Percentiles rank a stretch among this genome's conserved stretches.
These are phyloP conservation scores for Pelobates cultripes DNA, from an alignment of 2,797 vertebrate genomes.

Conservation along the genomic window DNA sequence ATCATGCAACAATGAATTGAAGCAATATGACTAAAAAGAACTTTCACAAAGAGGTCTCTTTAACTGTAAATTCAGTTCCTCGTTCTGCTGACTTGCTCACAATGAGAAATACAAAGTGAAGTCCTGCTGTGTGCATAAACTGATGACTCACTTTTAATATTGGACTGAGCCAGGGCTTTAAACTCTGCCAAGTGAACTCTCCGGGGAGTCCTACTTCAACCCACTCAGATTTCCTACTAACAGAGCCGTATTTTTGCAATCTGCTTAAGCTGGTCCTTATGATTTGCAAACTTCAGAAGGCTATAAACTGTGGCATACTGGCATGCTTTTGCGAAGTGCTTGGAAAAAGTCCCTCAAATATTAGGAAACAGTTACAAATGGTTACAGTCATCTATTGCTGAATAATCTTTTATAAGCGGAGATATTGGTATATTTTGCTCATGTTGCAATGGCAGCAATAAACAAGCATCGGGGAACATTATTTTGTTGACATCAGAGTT, in stretches of 20 bases:
- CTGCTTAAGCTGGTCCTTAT: slow-evolving; percentile 64
- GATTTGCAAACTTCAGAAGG: slow-evolving; percentile 70
- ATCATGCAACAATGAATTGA: too few species aligned
- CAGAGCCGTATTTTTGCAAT: slow-evolving; percentile 67
- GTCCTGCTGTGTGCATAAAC: slow-evolving; percentile 78
- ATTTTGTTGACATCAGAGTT: not conserved
- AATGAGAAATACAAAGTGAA: slow-evolving; percentile 71
- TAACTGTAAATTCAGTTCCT: slow-evolving; percentile 63
- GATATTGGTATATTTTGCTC: slow-evolving; percentile 12
- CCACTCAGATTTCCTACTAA: slow-evolving; percentile 79
- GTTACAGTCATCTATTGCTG: slow-evolving; percentile 1
- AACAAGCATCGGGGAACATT: slow-evolving; percentile 5
- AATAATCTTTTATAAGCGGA: slow-evolving; percentile 6
- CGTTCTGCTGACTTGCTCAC: slow-evolving; percentile 62
- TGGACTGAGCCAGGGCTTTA: slow-evolving; percentile 70
- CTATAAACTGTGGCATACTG: slow-evolving; percentile 52
- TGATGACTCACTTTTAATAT: slow-evolving; percentile 82
- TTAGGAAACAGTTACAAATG: slow-evolving; percentile 2
- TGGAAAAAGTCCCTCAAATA: slow-evolving; percentile 4
- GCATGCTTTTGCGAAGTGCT: slow-evolving; percentile 18
- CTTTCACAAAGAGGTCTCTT: slow-evolving; percentile 64
- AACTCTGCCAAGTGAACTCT: slow-evolving; percentile 74
- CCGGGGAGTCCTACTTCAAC: slow-evolving; percentile 74
- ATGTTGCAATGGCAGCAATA: slow-evolving; percentile 8
- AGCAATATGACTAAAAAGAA: slow-evolving; percentile 35